A percentile compares a stretch with the other conserved stretches of the same genome.
phyloP scores from a whole-genome alignment of 2,113 vertebrate genomes.

The Myrmecobius fasciatus region DNA sequence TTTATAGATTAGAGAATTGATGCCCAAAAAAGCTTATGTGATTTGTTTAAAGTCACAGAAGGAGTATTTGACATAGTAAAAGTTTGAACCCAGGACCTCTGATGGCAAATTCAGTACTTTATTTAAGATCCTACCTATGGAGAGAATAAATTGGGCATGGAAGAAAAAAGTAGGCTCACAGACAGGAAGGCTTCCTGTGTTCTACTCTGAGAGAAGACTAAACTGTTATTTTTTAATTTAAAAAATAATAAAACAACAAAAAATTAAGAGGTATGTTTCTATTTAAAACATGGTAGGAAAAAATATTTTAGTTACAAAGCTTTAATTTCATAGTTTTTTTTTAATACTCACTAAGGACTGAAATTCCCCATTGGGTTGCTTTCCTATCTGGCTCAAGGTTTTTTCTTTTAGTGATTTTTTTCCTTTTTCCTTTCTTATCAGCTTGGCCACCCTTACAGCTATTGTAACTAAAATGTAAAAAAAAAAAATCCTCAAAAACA shows the following conservation, averaged over 20 bases:
- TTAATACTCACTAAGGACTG: constrained; percentile 54
- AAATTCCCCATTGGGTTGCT: constrained; percentile 45
- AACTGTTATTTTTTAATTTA: not conserved
- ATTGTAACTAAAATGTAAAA: constrained; percentile 63
- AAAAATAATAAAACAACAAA: not conserved
- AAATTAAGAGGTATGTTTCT: not conserved
- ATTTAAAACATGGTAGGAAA: not conserved
- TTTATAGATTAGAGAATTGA: not conserved
- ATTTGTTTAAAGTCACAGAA: not conserved
- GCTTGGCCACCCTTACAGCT: constrained; percentile 49
- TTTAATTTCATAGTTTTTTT: constrained; percentile 25
- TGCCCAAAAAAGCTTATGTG: not conserved
- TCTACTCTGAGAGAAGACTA: not conserved
- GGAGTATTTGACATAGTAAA: not conserved
- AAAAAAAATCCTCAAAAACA: constrained; percentile 55
- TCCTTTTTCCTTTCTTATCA: constrained; percentile 69
- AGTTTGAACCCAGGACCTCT: not conserved
- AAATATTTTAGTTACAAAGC: not conserved
- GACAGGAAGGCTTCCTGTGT: accelerated
- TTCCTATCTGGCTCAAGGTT: constrained; percentile 59
- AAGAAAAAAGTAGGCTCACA: not conserved
- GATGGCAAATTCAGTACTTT: not conserved
- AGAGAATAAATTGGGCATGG: not conserved
- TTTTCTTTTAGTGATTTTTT: constrained; percentile 26
- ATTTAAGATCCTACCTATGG: not conserved